Evolutionary conservation across 1,140 invertebrate species (phyloP).

Genomic region (Coptotermes formosanus): DNA sequence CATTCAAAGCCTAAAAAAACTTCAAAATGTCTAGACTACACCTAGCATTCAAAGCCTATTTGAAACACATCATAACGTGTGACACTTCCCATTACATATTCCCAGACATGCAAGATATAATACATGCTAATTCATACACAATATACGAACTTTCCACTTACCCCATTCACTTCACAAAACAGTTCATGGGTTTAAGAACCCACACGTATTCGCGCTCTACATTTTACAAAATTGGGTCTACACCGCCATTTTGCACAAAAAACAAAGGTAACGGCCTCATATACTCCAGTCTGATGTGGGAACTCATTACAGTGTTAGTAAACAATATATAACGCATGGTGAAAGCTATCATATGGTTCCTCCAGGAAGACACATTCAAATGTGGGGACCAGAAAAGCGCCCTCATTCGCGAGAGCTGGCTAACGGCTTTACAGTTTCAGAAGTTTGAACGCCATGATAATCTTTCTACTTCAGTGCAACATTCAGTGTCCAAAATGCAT

Average conservation of each 20-base stretch:
- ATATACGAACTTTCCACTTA: neutral
- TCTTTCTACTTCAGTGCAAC: neutral
- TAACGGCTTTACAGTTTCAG: neutral
- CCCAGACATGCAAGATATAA: neutral
- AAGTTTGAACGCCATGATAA: slow-evolving; percentile 23
- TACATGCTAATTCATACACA: neutral
- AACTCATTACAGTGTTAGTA: neutral
- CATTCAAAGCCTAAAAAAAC: no score
- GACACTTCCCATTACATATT: no score
- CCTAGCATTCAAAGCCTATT: no score
- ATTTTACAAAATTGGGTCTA: neutral
- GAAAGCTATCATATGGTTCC: neutral
- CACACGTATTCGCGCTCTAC: neutral
- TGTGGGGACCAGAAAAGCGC: neutral
- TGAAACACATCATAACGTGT: no score
- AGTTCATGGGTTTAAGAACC: neutral
- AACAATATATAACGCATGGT: neutral
- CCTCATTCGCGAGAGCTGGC: neutral
- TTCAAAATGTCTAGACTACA: no score
- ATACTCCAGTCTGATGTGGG: neutral
- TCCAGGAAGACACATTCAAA: neutral
- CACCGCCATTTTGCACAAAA: neutral
- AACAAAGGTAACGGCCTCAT: neutral
- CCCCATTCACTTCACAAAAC: neutral
- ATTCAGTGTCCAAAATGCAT: neutral